Base-by-base conservation (phyloP, 1,140 invertebrate genomes). In the Belonocnema kinseyi region DNA sequence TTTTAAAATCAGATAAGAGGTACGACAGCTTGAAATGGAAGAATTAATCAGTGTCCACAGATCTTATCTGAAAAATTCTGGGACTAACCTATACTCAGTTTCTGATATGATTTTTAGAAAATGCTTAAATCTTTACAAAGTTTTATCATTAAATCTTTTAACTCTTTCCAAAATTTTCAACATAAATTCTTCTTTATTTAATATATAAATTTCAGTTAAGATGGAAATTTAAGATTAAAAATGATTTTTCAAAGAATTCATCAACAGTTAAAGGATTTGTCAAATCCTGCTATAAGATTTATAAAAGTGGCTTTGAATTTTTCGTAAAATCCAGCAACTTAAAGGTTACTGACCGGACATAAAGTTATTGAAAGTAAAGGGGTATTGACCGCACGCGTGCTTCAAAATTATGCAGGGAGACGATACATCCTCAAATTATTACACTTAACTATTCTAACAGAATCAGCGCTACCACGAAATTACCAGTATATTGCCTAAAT, bases 1-100 rank as follows among this genome's bases (percentile, higher is more conserved):
- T 16, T 66, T 66, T n/a, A 66, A 66, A n/a, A 66, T 66, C 61
- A 66, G 58, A 33, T 13, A 66, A 26, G 14, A 3, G 26, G 58
- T 66, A 13, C 19, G n/a, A 40, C 12, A 66, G 26, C 26, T 26
- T 26, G 21, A 26, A 66, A 66, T 33, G 26, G 26, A 33, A 14
- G 26, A 33, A 66, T 14, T 21, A 26, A 21, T 66, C 26, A 66
- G 33, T 13, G 21, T 12, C 26, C 12, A 33, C 26, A 13, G 19
- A 21, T 58, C 26, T 58, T 58, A 21, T 58, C 10, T 33, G 3
- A 13, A 58, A 58, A 26, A 58, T 19, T 17, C 14, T 58, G 26
- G 10, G 19, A 56, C 5, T 54, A 46, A 6, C 40, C 40, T 11
- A 10, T 11, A 46, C 40, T 46, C 10, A 10, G 40, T 46, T 46